phyloP scores from a whole-genome alignment of 2,797 vertebrate genomes.

The Epinephelus awoara region DNA sequence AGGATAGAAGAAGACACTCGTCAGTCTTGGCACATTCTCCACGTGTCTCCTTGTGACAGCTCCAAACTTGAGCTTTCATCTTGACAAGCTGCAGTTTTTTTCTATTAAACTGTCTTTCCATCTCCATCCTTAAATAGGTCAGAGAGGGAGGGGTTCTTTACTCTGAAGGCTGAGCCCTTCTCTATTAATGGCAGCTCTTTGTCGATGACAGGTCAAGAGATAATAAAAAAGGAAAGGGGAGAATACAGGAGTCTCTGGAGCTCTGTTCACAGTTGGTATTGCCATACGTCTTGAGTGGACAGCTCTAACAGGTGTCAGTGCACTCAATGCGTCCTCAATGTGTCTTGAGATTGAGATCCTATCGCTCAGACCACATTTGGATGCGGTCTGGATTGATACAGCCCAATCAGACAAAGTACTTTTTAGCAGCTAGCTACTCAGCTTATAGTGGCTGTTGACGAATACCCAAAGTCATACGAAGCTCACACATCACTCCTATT shows the following conservation, averaged over 20 bases:
- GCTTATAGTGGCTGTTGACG: too few relatives aligned
- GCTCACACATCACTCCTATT: too few relatives aligned
- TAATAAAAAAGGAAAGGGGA: neutral
- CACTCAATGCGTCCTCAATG: too few relatives aligned
- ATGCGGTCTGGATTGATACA: too few relatives aligned
- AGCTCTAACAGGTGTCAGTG: too few relatives aligned
- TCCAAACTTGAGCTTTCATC: slow-evolving; percentile 49
- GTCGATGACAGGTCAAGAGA: slow-evolving; percentile 25
- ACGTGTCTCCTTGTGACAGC: slow-evolving; percentile 26
- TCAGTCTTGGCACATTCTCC: neutral
- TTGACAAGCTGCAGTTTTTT: slow-evolving; percentile 1
- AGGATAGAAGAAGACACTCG: slow-evolving; percentile 30
- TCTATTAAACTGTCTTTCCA: slow-evolving; percentile 39
- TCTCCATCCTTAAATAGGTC: slow-evolving; percentile 32
- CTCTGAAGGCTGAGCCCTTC: neutral
- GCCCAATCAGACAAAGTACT: too few relatives aligned
- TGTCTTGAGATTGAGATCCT: too few relatives aligned
- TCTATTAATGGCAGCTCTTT: slow-evolving; percentile 18
- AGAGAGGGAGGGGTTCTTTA: neutral
- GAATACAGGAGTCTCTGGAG: neutral
- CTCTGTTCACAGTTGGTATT: too few relatives aligned
- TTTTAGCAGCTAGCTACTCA: too few relatives aligned
- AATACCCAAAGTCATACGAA: too few relatives aligned
- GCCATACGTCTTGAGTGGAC: too few relatives aligned
- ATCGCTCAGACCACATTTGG: too few relatives aligned